These are phyloP conservation scores for Spongilla lacustris DNA, from an alignment of 37 sponge, comb jelly and placozoan species.

Conservation along the genomic window DNA sequence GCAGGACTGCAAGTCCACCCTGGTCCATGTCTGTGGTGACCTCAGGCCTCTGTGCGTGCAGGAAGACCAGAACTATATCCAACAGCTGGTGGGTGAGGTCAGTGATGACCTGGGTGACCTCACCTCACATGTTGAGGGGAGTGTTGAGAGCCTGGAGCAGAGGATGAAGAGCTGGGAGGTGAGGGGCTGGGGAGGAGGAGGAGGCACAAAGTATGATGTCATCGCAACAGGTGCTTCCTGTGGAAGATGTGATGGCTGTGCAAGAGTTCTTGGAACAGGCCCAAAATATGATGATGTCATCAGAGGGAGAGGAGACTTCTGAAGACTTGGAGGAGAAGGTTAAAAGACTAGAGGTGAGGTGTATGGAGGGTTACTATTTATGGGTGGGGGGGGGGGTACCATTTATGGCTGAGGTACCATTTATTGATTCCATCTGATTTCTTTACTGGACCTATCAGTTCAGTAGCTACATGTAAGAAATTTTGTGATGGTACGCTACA, in stretches of 20 bases:
- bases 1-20: not conserved
- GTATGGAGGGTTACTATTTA: not conserved
- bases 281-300: not conserved
- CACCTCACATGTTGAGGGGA: not conserved
- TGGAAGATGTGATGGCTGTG: slow-evolving; percentile 63
- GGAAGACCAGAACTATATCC: slow-evolving; percentile 30
- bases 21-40: not conserved
- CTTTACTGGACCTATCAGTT: too few species aligned
- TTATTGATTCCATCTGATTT: too few species aligned
- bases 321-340: slow-evolving; percentile 57
- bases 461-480: too few species aligned
- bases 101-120: slow-evolving; percentile 4
- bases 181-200: not conserved
- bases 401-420: too few species aligned
- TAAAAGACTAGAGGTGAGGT: slow-evolving; percentile 45
- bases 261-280: slow-evolving; percentile 55
- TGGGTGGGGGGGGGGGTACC: too few species aligned
- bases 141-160: slow-evolving; percentile 31
- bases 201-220: not conserved
- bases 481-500: too few species aligned
- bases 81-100: slow-evolving; percentile 12
- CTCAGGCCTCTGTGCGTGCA: slow-evolving; percentile 22
- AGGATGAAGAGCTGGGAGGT: slow-evolving; percentile 67
- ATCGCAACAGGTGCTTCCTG: slow-evolving; percentile 62
- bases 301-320: slow-evolving; percentile 21